phyloP scores from a whole-genome alignment of 2,888 invertebrate genomes.

The Cheilosia scutellata region DNA sequence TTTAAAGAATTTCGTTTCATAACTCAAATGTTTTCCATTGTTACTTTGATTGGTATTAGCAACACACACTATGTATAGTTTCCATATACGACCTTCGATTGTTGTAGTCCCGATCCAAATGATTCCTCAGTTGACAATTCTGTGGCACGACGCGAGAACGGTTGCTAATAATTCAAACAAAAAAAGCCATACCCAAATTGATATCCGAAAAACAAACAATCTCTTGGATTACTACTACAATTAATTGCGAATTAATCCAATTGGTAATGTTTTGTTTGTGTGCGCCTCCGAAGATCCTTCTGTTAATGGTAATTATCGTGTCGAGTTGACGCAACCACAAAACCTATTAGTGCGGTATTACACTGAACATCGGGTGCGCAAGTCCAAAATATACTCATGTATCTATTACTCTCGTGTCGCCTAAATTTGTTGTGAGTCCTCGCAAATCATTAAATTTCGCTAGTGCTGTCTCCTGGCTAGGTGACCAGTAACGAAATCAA shows the following conservation, averaged over 20 bases:
- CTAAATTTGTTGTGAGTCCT: constrained; percentile 8
- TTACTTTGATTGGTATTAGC: background rate
- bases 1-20: constrained; percentile 15
- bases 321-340: constrained; percentile 66
- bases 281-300: constrained; percentile 44
- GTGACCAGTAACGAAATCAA: constrained; percentile 15
- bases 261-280: constrained; percentile 46
- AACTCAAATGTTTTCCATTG: background rate
- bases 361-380: constrained; percentile 6
- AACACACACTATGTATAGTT: constrained; percentile 2
- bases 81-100: constrained; percentile 22
- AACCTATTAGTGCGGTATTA: constrained; percentile 49
- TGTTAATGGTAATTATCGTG: constrained; percentile 50
- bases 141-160: constrained; percentile 38
- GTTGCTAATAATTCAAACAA: constrained; percentile 2
- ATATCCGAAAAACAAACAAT: constrained; percentile 58
- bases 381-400: constrained; percentile 2
- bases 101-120: constrained; percentile 18
- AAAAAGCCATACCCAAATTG: constrained; percentile 4
- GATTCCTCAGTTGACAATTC: constrained; percentile 46
- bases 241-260: constrained; percentile 61
- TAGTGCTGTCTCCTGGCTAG: constrained; percentile 11
- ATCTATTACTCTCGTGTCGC: background rate
- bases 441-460: constrained; percentile 40
- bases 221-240: constrained; percentile 29